These are phyloP conservation scores for Gryllus bimaculatus DNA, from an alignment of 1,140 invertebrate species.

Conservation along the genomic window DNA sequence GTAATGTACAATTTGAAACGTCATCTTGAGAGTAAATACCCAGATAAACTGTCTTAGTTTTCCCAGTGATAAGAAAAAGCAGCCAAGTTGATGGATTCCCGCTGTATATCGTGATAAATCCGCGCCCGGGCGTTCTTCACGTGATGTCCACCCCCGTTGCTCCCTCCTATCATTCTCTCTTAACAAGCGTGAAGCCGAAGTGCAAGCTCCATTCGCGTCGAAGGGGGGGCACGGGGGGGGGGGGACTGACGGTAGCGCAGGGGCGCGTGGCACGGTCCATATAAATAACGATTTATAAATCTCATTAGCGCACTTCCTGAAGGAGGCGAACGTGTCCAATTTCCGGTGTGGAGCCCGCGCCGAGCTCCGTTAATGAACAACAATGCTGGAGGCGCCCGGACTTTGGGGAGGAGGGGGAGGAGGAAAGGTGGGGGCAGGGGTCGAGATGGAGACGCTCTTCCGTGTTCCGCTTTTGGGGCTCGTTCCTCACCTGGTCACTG, in stretches of 20 bases:
- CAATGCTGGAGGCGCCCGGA: not conserved
- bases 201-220: not conserved
- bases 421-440: not conserved
- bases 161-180: not conserved
- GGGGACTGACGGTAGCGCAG: not conserved
- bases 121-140: no score
- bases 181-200: not conserved
- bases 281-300: constrained; percentile 6
- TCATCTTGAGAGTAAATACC: no score
- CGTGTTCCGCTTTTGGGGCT: no score
- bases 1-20: no score
- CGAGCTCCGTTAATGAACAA: not conserved
- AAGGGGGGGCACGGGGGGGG: not conserved
- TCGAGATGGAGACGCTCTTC: not conserved
- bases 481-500: no score
- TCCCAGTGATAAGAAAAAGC: no score
- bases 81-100: no score
- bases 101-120: no score
- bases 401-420: not conserved
- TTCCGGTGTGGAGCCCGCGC: not conserved
- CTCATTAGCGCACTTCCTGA: constrained; percentile 3
- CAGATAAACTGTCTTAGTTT: no score
- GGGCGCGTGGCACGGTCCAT: not conserved
- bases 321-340: constrained; percentile 2
- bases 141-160: no score